These are phyloP conservation scores for Falcunculus frontatus DNA, from an alignment of 2,113 vertebrate genomes.

Conservation along the genomic window DNA sequence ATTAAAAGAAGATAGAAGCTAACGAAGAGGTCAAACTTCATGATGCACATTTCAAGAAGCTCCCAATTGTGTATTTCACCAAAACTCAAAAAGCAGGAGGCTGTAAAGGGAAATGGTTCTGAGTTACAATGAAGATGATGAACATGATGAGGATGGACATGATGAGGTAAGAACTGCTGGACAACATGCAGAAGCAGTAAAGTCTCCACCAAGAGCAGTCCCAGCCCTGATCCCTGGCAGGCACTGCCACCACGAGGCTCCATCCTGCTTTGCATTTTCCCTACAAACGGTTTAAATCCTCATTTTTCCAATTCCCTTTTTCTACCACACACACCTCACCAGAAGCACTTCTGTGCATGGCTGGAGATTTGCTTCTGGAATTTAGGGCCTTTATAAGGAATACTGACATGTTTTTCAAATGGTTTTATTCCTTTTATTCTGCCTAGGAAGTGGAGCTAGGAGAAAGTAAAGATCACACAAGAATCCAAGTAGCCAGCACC, in stretches of 20 bases:
- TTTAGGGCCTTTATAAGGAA: background rate
- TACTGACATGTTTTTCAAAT: rapidly evolving
- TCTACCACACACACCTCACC: background rate
- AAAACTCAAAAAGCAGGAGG: background rate
- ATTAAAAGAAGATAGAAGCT: background rate
- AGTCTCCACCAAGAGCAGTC: background rate
- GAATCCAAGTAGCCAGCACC: rapidly evolving
- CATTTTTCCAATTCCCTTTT: background rate
- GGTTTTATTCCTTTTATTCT: background rate
- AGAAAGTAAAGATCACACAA: background rate
- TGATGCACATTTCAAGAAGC: background rate
- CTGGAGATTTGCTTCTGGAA: background rate
- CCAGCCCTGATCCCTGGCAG: background rate
- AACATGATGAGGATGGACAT: background rate
- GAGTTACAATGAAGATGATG: rapidly evolving
- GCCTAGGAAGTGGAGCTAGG: background rate
- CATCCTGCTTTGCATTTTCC: background rate
- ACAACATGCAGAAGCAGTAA: background rate
- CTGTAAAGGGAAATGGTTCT: background rate
- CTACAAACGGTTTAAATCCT: background rate
- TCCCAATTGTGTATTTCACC: rapidly evolving
- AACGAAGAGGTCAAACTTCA: background rate
- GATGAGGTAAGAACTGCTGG: background rate
- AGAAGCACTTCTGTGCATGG: background rate
- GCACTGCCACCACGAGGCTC: background rate